phyloP scores from a whole-genome alignment of 2,888 invertebrate genomes.

The Drosophila mettleri region DNA sequence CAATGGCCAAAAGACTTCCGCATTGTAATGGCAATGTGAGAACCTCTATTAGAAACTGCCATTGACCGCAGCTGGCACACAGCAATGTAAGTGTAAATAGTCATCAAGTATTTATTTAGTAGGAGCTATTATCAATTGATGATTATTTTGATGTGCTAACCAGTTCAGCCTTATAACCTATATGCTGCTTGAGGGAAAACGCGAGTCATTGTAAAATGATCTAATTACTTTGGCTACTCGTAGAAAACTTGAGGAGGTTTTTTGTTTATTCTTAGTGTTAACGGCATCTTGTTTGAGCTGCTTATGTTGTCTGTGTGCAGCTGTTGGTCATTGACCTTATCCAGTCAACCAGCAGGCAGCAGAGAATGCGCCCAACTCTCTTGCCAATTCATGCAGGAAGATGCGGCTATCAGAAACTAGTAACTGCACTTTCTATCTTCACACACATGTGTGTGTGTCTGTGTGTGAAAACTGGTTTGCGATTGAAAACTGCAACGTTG shows the following conservation, averaged over 20 bases:
- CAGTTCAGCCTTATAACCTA: constrained; percentile 63
- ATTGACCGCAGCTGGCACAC: constrained; percentile 36
- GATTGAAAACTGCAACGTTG: constrained; percentile 48
- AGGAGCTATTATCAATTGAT: not conserved
- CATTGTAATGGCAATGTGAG: constrained; percentile 65
- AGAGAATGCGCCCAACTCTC: constrained; percentile 22
- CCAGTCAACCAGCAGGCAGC: constrained; percentile 13
- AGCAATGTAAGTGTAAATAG: not conserved
- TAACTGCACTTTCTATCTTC: constrained; percentile 42
- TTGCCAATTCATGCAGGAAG: constrained; percentile 64
- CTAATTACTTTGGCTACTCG: constrained; percentile 48
- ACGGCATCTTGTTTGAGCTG: constrained; percentile 25
- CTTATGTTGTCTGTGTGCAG: constrained; percentile 24
- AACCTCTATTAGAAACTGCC: constrained; percentile 36
- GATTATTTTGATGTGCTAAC: constrained; percentile 35
- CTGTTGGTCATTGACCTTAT: constrained; percentile 69
- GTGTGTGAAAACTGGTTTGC: constrained; percentile 64
- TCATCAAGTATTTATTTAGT: not conserved
- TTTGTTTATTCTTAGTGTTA: constrained; percentile 51
- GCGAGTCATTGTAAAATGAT: constrained; percentile 58
- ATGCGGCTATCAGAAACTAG: constrained; percentile 47
- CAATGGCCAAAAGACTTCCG: constrained; percentile 76
- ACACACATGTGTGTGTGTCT: constrained; percentile 8
- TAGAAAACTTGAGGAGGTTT: constrained; percentile 6
- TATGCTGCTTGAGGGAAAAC: constrained; percentile 31